Evolutionary conservation across 2,797 vertebrate species (phyloP), one percentile per base, ranked within the genome.

Genomic region (Labeo calbasu): DNA sequence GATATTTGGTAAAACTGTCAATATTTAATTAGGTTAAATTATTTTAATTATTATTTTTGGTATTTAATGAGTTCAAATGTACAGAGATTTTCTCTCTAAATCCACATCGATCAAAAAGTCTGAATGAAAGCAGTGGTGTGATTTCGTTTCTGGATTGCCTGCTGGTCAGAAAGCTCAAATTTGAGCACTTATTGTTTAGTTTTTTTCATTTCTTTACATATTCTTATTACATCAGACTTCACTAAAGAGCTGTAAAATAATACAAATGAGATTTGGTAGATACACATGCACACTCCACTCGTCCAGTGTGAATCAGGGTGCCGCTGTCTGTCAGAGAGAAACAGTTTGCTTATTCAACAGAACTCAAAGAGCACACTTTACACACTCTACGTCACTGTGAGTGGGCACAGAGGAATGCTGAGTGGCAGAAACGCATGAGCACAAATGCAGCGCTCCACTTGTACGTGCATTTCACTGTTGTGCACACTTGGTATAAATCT

Each of bases 381-480:
- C 63, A 53, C 75, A 65, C 79, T 75, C 40, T 70, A 11, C 40
- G 12, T 72, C 69, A 85, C 28, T 63, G 78, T 51, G 75, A 84
- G 84, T 87, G 66, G 87, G 87, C 70, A 84, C 63, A 57, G 82
- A 76, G 83, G 77, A 88, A 85, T 86, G 87, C 73, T 81, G 85
- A 85, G 70, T 68, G 25, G 81, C 80, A 72, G 69, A 71, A 76
- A 69, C 12, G 15, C 73, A 81, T 23, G 70, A 15, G 68, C 76
- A 79, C 69, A 71, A 61, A 50, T 71, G 57, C 72, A 79, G 17
- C 48, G 3, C 61, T 83, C 21, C 3, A 59, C 36, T 55, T 32
- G 12, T 46, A 70, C 0, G 0, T 36, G 51, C 53, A 19, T 61
- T 61, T 78, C 48, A 40, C 65, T 40, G 25, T 59, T 78, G 75